A percentile compares a stretch with the other conserved stretches of the same genome.
Conservation (phyloP, 2,888 invertebrate genomes). For the Helicoverpa assulta region DNA sequence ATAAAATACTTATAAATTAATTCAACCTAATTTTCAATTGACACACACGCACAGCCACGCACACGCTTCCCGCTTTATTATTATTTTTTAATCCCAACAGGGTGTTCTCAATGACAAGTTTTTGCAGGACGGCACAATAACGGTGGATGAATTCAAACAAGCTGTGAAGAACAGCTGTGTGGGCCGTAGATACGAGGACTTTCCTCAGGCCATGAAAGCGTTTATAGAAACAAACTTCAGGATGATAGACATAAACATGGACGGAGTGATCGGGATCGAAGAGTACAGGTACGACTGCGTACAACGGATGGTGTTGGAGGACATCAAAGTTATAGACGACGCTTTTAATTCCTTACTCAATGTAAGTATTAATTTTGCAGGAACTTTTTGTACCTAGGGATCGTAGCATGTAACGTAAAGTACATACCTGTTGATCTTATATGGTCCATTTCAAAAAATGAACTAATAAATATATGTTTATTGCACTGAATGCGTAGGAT, state of each 20-base stretch:
- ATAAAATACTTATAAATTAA: constrained; percentile 28
- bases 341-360: constrained; percentile 94
- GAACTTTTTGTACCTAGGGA: no score
- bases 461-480: no score
- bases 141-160: constrained; percentile 94
- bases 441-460: no score
- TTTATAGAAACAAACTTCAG: constrained; percentile 96
- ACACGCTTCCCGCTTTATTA: constrained; percentile 73
- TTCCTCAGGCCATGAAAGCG: constrained; percentile 96
- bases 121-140: constrained; percentile 94
- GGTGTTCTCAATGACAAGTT: constrained; percentile 50
- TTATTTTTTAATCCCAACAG: constrained; percentile 33
- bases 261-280: constrained; percentile 94
- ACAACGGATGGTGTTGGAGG: constrained; percentile 94
- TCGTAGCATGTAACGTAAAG: no score
- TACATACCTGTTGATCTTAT: no score
- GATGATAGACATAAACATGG: constrained; percentile 94
- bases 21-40: constrained; percentile 55
- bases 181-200: constrained; percentile 94
- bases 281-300: constrained; percentile 96
- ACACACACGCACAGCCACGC: constrained; percentile 70
- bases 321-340: constrained; percentile 93
- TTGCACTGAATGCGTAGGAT: no score
- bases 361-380: constrained; percentile 87
- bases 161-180: constrained; percentile 95